Conservation (phyloP, 2,888 invertebrate species). For the Eilema caniola region DNA sequence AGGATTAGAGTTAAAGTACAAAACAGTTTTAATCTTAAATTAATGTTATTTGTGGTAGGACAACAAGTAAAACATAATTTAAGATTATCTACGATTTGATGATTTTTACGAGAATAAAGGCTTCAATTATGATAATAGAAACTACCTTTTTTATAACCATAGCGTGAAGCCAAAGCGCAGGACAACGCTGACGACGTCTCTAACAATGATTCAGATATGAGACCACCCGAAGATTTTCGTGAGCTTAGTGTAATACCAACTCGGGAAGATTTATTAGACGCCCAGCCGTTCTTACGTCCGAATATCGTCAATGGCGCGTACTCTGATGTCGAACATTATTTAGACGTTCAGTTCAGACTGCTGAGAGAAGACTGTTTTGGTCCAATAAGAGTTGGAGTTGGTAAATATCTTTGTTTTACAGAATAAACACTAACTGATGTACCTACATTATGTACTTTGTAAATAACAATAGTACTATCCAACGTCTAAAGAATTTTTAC, state of each 20-base stretch:
- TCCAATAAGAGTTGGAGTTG: slow-evolving; percentile 90
- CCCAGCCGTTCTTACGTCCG: slow-evolving; percentile 70
- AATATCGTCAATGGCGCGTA: slow-evolving; percentile 89
- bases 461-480: too few species aligned
- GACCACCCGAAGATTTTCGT: slow-evolving; percentile 74
- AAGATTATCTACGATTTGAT: neutral
- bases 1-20: neutral
- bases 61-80: neutral
- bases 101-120: neutral
- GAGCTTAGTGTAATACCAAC: slow-evolving; percentile 67
- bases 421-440: neutral
- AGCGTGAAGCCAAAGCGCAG: slow-evolving; percentile 8
- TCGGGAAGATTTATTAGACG: slow-evolving; percentile 63
- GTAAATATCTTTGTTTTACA: slow-evolving; percentile 57
- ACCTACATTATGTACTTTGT: neutral
- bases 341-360: slow-evolving; percentile 92
- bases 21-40: neutral
- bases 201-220: slow-evolving; percentile 33
- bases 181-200: neutral
- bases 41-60: neutral
- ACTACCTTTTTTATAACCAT: neutral
- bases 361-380: slow-evolving; percentile 93
- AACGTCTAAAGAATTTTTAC: too few species aligned
- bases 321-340: slow-evolving; percentile 89
- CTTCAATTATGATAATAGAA: neutral